phyloP scores from a whole-genome alignment of 2,797 vertebrate species.

The Microhierax caerulescens region DNA sequence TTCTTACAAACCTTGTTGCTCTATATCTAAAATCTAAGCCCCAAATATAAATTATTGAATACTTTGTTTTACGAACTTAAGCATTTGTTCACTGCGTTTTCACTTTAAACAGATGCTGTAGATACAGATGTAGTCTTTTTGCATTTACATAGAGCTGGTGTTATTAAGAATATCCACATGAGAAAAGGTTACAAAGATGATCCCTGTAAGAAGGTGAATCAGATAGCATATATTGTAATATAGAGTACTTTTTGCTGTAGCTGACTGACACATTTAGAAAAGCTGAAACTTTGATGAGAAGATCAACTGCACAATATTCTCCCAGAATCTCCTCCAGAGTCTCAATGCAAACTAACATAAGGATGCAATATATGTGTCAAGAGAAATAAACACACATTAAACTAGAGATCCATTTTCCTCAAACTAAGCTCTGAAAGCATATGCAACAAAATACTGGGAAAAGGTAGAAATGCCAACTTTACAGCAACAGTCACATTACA shows the following conservation, averaged over 20 bases:
- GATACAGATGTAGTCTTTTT: conserved; percentile 19
- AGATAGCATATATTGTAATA: conserved; percentile 32
- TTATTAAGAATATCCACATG: conserved; percentile 64
- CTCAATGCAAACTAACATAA: conserved; percentile 55
- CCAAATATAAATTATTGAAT: conserved; percentile 37
- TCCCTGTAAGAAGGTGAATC: conserved; percentile 43
- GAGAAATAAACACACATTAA: conserved; percentile 67
- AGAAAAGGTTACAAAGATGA: conserved; percentile 55
- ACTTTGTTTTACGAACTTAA: background rate
- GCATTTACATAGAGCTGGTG: conserved; percentile 6
- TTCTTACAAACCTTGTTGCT: background rate
- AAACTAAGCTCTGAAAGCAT: conserved; percentile 19
- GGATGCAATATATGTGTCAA: background rate
- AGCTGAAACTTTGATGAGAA: conserved; percentile 54
- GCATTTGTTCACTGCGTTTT: background rate
- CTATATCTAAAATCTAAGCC: background rate
- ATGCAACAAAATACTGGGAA: conserved; percentile 6
- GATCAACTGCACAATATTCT: conserved; percentile 50
- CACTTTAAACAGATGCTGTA: conserved; percentile 1
- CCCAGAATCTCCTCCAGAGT: conserved; percentile 52
- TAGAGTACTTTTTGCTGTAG: background rate
- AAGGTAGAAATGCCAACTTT: conserved; percentile 30
- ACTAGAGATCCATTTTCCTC: conserved; percentile 43
- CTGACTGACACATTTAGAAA: conserved; percentile 40
- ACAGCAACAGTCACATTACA: conserved; percentile 4